phyloP scores from a whole-genome alignment of 2,797 vertebrate species.

The Poeciliopsis gracilis region DNA sequence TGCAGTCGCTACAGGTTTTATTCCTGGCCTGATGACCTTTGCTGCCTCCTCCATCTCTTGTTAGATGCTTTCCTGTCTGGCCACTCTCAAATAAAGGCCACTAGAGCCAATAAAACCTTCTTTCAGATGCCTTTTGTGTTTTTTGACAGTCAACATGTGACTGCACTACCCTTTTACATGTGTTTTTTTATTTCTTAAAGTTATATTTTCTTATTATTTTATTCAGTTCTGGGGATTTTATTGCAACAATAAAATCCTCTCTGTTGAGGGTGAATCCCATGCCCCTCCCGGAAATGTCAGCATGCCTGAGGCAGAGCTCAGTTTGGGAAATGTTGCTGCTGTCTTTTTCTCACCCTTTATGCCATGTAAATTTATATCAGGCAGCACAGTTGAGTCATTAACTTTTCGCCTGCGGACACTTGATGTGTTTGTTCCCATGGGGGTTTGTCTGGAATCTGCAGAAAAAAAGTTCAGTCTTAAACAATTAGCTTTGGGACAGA shows the following conservation, averaged over 20 bases:
- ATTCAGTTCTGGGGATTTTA: not conserved
- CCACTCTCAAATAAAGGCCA: too few relatives aligned
- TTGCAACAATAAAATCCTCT: constrained; percentile 10
- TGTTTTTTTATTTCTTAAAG: not conserved
- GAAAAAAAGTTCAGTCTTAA: constrained; percentile 35
- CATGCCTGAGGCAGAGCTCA: constrained; percentile 23
- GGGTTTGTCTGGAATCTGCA: constrained; percentile 41
- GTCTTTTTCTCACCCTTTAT: constrained; percentile 53
- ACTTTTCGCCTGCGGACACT: constrained; percentile 15
- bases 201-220: constrained; percentile 7
- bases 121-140: not conserved
- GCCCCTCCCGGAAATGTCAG: constrained; percentile 51
- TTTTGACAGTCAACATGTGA: not conserved
- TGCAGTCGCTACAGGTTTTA: too few relatives aligned
- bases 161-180: not conserved
- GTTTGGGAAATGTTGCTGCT: constrained; percentile 13
- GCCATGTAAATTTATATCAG: constrained; percentile 50
- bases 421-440: constrained; percentile 53
- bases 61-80: too few relatives aligned
- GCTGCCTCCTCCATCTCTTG: too few relatives aligned
- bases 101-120: not conserved
- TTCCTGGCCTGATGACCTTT: too few relatives aligned
- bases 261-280: constrained; percentile 9
- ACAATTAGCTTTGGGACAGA: constrained; percentile 22
- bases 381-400: constrained; percentile 42